phyloP scores from a whole-genome alignment of 2,113 vertebrate species.

The Ammodytes dubius region DNA sequence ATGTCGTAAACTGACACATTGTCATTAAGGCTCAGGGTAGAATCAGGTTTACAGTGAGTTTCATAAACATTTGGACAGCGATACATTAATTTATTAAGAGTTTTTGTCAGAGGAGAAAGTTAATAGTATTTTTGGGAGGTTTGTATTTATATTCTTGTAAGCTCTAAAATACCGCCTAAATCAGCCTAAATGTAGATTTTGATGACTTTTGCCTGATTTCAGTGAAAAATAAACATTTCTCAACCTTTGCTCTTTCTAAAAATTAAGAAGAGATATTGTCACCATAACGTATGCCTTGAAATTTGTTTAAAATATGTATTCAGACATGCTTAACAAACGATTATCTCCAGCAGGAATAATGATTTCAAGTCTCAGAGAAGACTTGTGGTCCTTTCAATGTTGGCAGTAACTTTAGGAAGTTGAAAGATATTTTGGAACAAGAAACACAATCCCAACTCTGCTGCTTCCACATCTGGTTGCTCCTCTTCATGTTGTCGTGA shows the following conservation, averaged over 20 bases:
- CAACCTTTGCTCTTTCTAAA: neutral
- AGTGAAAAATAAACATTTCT: slow-evolving; percentile 23
- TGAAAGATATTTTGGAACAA: slow-evolving; percentile 66
- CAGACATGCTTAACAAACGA: slow-evolving; percentile 18
- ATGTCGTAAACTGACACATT: slow-evolving; percentile 42
- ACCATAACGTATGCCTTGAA: slow-evolving; percentile 1
- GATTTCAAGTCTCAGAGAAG: slow-evolving; percentile 45
- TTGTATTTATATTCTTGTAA: neutral
- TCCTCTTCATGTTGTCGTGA: slow-evolving; percentile 59
- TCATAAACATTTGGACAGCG: neutral
- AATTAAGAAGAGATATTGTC: slow-evolving; percentile 23
- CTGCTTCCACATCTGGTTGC: slow-evolving; percentile 63
- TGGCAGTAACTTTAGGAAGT: slow-evolving; percentile 55
- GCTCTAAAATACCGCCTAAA: neutral
- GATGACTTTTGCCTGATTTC: neutral
- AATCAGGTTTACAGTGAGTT: slow-evolving; percentile 19
- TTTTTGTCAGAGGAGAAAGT: neutral
- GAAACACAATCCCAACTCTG: slow-evolving; percentile 35
- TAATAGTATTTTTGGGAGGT: neutral
- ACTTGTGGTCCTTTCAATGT: slow-evolving; percentile 43
- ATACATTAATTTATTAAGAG: neutral
- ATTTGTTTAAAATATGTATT: slow-evolving; percentile 43
- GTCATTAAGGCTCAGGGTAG: slow-evolving; percentile 26
- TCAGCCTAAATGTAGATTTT: neutral
- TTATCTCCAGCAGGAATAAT: slow-evolving; percentile 41